A percentile compares a stretch with the other conserved stretches of the same genome.
Conservation (phyloP, 1,140 invertebrate species). For the Leptopilina clavipes region DNA sequence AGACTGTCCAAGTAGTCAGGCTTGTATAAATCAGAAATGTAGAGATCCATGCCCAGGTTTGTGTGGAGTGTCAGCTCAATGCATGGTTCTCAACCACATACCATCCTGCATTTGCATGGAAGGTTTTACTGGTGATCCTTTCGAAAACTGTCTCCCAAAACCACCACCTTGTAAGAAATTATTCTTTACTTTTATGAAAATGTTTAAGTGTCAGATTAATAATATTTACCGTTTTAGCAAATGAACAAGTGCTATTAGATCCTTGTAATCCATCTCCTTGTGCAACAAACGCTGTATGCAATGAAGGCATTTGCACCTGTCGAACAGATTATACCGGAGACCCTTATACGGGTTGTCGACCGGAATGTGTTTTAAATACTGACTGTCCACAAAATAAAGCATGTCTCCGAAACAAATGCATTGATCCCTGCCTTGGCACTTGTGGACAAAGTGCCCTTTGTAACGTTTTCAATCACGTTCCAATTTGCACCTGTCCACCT, state of each 20-base stretch:
- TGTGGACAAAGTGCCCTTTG: slow-evolving; percentile 82
- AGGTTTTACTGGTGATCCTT: slow-evolving; percentile 84
- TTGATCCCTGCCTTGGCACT: slow-evolving; percentile 79
- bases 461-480: slow-evolving; percentile 79
- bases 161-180: slow-evolving; percentile 60
- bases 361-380: slow-evolving; percentile 82
- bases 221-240: slow-evolving; percentile 17
- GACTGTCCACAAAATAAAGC: slow-evolving; percentile 80
- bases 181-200: slow-evolving; percentile 34
- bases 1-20: slow-evolving; percentile 76
- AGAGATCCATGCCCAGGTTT: slow-evolving; percentile 83
- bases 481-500: slow-evolving; percentile 78
- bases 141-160: slow-evolving; percentile 78
- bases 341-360: slow-evolving; percentile 82
- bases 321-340: slow-evolving; percentile 82
- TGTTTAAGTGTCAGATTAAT: neutral
- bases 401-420: slow-evolving; percentile 80
- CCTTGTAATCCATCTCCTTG: slow-evolving; percentile 71
- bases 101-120: slow-evolving; percentile 81
- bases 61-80: slow-evolving; percentile 81
- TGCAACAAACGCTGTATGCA: slow-evolving; percentile 76
- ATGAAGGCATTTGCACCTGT: slow-evolving; percentile 79
- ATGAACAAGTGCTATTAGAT: slow-evolving; percentile 39
- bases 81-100: slow-evolving; percentile 82
- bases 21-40: slow-evolving; percentile 82